These are phyloP conservation scores for Ichneumon xanthorius DNA, from an alignment of 2,888 invertebrate species.

Conservation along the genomic window DNA sequence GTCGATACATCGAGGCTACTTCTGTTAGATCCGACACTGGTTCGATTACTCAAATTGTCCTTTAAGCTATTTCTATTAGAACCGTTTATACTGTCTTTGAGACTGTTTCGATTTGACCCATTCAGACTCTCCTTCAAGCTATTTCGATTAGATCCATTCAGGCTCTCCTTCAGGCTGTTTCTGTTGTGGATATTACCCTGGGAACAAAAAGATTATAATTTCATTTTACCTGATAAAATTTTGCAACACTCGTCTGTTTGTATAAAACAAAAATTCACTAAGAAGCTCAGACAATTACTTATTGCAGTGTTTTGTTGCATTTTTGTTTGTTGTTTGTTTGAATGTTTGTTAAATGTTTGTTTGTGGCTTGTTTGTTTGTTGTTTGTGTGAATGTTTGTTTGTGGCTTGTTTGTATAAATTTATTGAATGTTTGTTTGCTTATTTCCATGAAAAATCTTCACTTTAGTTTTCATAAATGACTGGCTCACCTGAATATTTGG, in stretches of 20 bases:
- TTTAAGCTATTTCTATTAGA: slow-evolving; percentile 86
- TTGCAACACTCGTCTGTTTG: too few relatives aligned
- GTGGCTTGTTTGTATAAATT: too few relatives aligned
- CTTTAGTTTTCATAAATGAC: neutral
- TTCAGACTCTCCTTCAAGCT: slow-evolving; percentile 83
- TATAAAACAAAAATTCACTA: too few relatives aligned
- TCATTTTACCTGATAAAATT: too few relatives aligned
- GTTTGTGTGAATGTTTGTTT: too few relatives aligned
- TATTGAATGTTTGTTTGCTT: too few relatives aligned
- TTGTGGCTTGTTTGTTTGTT: too few relatives aligned
- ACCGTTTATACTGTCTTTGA: slow-evolving; percentile 83
- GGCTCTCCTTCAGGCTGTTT: slow-evolving; percentile 83
- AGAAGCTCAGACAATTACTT: too few relatives aligned
- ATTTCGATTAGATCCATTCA: slow-evolving; percentile 82
- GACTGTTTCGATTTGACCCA: slow-evolving; percentile 83
- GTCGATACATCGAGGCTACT: slow-evolving; percentile 91
- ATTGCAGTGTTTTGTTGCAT: too few relatives aligned
- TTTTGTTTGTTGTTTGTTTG: too few relatives aligned
- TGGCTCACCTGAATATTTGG: slow-evolving; percentile 82
- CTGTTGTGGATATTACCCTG: slow-evolving; percentile 83
- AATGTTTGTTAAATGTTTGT: too few relatives aligned
- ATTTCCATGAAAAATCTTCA: neutral
- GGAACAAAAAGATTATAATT: slow-evolving; percentile 13
- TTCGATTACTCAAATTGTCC: slow-evolving; percentile 88
- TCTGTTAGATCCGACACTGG: slow-evolving; percentile 88